phyloP scores from a whole-genome alignment of 1,140 invertebrate species.

The Spodoptera litura region DNA sequence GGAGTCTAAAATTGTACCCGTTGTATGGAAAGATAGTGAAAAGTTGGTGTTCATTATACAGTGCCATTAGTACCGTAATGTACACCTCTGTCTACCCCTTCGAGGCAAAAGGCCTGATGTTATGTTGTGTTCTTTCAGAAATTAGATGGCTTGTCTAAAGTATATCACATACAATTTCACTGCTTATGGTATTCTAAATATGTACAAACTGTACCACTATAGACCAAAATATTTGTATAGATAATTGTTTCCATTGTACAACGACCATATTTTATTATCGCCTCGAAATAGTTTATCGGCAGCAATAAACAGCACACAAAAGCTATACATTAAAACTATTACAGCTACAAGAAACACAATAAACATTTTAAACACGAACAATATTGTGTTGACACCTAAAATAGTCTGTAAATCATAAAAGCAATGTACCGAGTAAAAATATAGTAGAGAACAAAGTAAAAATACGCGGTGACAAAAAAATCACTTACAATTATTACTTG shows the following conservation, averaged over 20 bases:
- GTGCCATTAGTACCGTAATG: too few species aligned
- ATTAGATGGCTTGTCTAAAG: too few species aligned
- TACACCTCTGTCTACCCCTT: too few species aligned
- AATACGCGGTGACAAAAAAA: not conserved
- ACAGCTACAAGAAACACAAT: not conserved
- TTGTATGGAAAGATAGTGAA: too few species aligned
- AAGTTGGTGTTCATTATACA: too few species aligned
- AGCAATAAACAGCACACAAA: conserved; percentile 12
- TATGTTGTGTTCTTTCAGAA: too few species aligned
- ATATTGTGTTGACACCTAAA: not conserved
- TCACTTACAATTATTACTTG: conserved; percentile 16
- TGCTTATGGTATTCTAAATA: too few species aligned
- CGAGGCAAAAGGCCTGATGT: too few species aligned
- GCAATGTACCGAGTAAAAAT: not conserved
- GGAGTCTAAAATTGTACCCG: too few species aligned
- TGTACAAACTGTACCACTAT: too few species aligned
- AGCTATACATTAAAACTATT: conserved; percentile 17
- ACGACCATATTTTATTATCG: not conserved
- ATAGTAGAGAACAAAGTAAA: not conserved
- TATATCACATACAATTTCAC: too few species aligned
- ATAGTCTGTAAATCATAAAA: not conserved
- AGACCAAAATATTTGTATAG: not conserved
- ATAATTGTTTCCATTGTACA: not conserved
- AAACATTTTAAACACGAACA: conserved; percentile 6
- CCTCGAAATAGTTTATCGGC: conserved; percentile 17